Base-by-base conservation (phyloP, 2,113 vertebrate species). In the Octodon degus region DNA sequence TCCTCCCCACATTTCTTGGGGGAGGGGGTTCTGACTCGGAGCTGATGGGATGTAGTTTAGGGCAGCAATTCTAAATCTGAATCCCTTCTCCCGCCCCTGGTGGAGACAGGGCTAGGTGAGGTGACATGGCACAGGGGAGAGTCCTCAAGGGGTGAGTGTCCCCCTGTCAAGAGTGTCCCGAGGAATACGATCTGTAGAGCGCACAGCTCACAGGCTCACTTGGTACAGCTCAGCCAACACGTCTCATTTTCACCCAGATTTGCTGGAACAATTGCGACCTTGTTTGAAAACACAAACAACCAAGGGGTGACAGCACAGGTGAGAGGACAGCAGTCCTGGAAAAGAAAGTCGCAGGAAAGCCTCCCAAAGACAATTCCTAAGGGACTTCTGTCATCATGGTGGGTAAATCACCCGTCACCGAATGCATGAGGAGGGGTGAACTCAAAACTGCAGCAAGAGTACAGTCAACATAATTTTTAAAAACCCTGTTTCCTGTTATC, bases 121-220 rank as follows among this genome's bases (percentile, higher is more conserved):
- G 85, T 58, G 95, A 67, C 14, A 92, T 6, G 47, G 30, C 55
- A 77, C 74, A 47, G 40, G 96, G 97, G 87, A 96, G 97, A 96
- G 84, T 0, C 67, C 22, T 16, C n/a, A 32, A 80, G 95, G 97
- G 96, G 93, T 72, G 85, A 11, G 0, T 32, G 82, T 82, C 37
- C 94, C 85, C 37, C 76, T 97, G 95, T 94, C 70, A 93, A 94
- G 97, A 93, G 76, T 89, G 87, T 97, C 88, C 86, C 62, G 94
- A 92, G 89, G 67, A 96, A 97, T 70, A 76, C 30, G 91, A 97
- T 63, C 94, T 91, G 30, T 50, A 96, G 67, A 50, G 91, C 80
- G 89, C 77, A 96, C 68, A 27, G 55, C 74, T 82, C 55, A 55
- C 62, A 70, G 16, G 58, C 77, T 94, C 11, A 60, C 68, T 85